These are phyloP conservation scores for Himantopus leucocephalus DNA, from an alignment of 2,113 vertebrate species.

Conservation along the genomic window DNA sequence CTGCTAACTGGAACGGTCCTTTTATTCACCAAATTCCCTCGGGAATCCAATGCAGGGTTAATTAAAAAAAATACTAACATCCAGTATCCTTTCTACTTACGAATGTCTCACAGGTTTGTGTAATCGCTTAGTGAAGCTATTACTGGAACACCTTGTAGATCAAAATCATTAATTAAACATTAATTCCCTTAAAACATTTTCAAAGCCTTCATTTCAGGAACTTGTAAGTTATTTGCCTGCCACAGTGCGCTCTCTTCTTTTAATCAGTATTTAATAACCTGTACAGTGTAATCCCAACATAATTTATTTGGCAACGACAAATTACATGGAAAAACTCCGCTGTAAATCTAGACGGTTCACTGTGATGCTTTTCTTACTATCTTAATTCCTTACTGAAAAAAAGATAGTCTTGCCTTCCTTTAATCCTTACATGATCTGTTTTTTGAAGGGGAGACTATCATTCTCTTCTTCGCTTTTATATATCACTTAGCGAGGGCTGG, in stretches of 20 bases:
- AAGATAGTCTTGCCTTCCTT: background rate
- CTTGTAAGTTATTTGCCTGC: background rate
- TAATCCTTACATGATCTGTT: background rate
- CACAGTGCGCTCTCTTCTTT: background rate
- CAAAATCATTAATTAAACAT: conserved; percentile 38
- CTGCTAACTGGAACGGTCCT: background rate
- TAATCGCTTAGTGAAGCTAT: background rate
- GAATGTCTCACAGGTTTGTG: background rate
- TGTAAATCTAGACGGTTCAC: background rate
- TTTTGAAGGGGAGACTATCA: background rate
- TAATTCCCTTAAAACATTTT: conserved; percentile 36
- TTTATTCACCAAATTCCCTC: background rate
- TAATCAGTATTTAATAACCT: conserved; percentile 32
- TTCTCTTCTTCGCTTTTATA: background rate
- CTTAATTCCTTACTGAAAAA: background rate
- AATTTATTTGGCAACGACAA: conserved; percentile 2
- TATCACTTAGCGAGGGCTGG: background rate
- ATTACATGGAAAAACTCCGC: background rate
- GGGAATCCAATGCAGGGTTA: background rate
- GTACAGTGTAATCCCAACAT: background rate
- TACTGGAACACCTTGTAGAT: conserved; percentile 1
- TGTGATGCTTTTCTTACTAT: background rate
- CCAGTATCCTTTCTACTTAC: background rate
- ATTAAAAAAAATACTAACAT: background rate
- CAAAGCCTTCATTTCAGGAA: conserved; percentile 20